A percentile compares a stretch with the other conserved stretches of the same genome.
Evolutionary conservation across 2,888 invertebrate genomes (phyloP).

Genomic region (Platycheirus albimanus): DNA sequence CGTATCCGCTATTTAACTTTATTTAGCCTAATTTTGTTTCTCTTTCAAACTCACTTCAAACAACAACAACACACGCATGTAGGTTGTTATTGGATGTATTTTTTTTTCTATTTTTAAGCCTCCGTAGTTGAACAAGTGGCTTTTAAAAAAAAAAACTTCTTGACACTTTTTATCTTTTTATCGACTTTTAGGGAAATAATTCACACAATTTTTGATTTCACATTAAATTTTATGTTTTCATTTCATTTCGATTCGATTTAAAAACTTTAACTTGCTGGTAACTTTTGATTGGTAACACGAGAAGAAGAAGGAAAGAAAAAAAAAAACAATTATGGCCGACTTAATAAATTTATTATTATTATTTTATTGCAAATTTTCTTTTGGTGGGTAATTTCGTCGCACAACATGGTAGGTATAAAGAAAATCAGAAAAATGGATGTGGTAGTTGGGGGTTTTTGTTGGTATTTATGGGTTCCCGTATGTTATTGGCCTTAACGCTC

Average conservation of each 20-base stretch:
- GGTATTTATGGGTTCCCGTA: too few species aligned
- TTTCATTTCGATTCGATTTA: background rate
- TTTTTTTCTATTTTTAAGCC: slow-evolving; percentile 62
- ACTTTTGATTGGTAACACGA: background rate
- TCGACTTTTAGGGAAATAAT: background rate
- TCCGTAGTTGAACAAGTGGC: slow-evolving; percentile 35
- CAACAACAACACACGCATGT: slow-evolving; percentile 37
- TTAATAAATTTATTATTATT: slow-evolving; percentile 43
- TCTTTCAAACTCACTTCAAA: slow-evolving; percentile 12
- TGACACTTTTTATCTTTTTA: slow-evolving; percentile 8
- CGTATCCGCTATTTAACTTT: slow-evolving; percentile 50
- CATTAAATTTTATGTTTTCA: slow-evolving; percentile 1
- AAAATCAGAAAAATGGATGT: background rate
- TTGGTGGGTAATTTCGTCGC: slow-evolving; percentile 43
- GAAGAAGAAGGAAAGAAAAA: background rate
- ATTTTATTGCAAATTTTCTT: slow-evolving; percentile 45
- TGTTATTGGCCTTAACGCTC: slow-evolving; percentile 36
- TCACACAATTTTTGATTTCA: background rate
- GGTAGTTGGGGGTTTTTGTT: background rate
- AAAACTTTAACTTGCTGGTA: background rate
- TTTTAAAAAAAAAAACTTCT: slow-evolving; percentile 29
- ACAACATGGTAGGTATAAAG: slow-evolving; percentile 8
- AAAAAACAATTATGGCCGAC: slow-evolving; percentile 54
- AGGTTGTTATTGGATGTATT: slow-evolving; percentile 30
- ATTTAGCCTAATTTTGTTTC: slow-evolving; percentile 72